Evolutionary conservation across 2,888 invertebrate species (phyloP).

Genomic region (Druceiella hillmani): DNA sequence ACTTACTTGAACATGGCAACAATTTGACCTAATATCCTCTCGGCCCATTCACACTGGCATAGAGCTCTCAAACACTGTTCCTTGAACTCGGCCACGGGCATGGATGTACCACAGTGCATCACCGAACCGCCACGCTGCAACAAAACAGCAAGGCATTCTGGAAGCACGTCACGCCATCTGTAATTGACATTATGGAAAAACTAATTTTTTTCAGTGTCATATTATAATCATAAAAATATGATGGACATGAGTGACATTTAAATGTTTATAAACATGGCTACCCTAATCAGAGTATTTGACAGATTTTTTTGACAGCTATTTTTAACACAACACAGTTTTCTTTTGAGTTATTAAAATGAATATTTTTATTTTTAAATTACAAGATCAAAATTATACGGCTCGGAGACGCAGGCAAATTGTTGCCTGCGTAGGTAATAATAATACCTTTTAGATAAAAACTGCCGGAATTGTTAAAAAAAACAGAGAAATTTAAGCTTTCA

Average conservation of each 20-base stretch:
- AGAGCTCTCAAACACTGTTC: conserved; percentile 54
- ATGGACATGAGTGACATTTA: not conserved
- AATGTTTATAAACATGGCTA: too few species aligned
- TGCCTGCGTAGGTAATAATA: too few species aligned
- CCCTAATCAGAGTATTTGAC: too few species aligned
- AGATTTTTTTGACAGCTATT: too few species aligned
- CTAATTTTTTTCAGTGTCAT: not conserved
- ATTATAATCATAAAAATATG: not conserved
- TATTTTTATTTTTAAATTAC: too few species aligned
- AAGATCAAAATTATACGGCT: too few species aligned
- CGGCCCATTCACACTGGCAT: conserved; percentile 55
- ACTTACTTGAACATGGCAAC: conserved; percentile 63
- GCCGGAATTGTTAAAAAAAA: too few species aligned
- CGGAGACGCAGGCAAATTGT: too few species aligned
- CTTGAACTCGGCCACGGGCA: conserved; percentile 56
- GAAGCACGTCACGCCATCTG: conserved; percentile 66
- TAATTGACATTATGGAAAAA: conserved; percentile 15
- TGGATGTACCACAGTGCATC: conserved; percentile 52
- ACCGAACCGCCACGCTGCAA: conserved; percentile 44
- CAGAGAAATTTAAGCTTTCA: too few species aligned
- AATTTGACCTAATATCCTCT: conserved; percentile 55
- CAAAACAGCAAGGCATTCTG: conserved; percentile 53
- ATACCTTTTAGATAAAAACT: too few species aligned
- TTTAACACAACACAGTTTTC: too few species aligned
- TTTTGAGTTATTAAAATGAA: too few species aligned